Conservation (phyloP, 2,888 invertebrate genomes). For the Tillus elongatus region DNA sequence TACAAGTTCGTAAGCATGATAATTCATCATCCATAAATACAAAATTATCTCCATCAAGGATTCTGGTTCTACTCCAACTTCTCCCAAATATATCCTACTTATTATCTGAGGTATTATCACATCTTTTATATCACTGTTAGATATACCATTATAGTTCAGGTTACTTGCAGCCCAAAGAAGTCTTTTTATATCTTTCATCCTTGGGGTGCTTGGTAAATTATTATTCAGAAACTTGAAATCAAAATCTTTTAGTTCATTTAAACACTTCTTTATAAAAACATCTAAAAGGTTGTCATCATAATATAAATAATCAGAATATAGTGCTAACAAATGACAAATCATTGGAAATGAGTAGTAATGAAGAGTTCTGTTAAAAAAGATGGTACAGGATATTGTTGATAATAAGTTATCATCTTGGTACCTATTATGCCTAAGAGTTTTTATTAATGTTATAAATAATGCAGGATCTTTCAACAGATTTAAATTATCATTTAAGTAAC, state of each 20-base stretch:
- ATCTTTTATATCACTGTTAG: conserved; percentile 25
- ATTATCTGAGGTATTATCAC: conserved; percentile 32
- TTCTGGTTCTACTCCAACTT: conserved; percentile 28
- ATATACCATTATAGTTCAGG: conserved; percentile 30
- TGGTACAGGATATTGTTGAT: conserved; percentile 33
- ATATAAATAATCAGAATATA: conserved; percentile 39
- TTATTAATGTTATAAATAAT: conserved; percentile 39
- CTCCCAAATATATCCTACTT: conserved; percentile 24
- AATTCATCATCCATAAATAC: conserved; percentile 41
- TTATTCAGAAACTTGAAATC: conserved; percentile 15
- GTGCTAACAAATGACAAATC: conserved; percentile 38
- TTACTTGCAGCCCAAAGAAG: conserved; percentile 40
- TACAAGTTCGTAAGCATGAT: conserved; percentile 31
- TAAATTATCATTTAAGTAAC: conserved; percentile 35
- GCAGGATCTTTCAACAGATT: conserved; percentile 35
- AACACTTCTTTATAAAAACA: conserved; percentile 29
- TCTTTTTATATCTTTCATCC: conserved; percentile 42
- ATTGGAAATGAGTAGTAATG: conserved; percentile 34
- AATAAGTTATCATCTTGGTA: conserved; percentile 36
- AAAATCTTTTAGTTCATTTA: conserved; percentile 28
- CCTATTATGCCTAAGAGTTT: conserved; percentile 38
- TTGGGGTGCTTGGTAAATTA: conserved; percentile 22
- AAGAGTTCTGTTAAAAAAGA: conserved; percentile 36
- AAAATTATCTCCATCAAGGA: conserved; percentile 34
- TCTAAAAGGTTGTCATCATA: conserved; percentile 33